Percentiles rank a stretch among this genome's conserved stretches.
These are phyloP conservation scores for Miichthys miiuy DNA, from an alignment of 2,797 vertebrate genomes.

Conservation along the genomic window DNA sequence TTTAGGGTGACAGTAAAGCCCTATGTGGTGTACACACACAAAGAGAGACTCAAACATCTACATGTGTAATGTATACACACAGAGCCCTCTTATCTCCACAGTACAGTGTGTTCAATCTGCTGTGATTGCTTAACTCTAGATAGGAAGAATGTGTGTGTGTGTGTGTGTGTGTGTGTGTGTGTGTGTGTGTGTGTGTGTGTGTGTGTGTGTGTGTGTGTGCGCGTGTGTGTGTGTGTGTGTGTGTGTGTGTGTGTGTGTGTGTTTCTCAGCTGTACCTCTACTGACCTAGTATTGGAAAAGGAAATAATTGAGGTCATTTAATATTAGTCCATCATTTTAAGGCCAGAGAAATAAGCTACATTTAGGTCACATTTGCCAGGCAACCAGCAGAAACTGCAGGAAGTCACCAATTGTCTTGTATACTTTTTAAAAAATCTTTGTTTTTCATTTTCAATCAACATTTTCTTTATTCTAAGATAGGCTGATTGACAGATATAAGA, in stretches of 20 bases:
- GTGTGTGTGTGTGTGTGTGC: slow-evolving; percentile 7
- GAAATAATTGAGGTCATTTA: not conserved
- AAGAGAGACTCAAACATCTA: not conserved
- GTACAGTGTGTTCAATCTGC: slow-evolving; percentile 17
- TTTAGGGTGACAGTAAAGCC: not conserved
- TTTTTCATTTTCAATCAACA: no score
- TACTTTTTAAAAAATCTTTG: no score
- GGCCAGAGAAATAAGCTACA: not conserved
- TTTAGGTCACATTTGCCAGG: not conserved
- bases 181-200: not conserved
- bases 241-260: not conserved
- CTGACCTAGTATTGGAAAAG: not conserved
- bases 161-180: slow-evolving; percentile 10
- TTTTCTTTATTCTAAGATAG: no score
- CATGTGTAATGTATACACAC: not conserved
- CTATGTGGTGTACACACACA: not conserved
- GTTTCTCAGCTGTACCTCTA: no score
- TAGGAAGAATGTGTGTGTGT: not conserved
- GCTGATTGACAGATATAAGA: no score
- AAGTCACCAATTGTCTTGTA: not conserved
- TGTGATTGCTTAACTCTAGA: slow-evolving; percentile 13
- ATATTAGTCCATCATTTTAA: not conserved
- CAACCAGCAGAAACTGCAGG: no score
- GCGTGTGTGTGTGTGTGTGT: not conserved
- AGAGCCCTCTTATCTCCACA: slow-evolving; percentile 14